A percentile compares a stretch with the other conserved stretches of the same genome.
phyloP scores from a whole-genome alignment of 2,797 vertebrate species.

The Sparidentex hasta region DNA sequence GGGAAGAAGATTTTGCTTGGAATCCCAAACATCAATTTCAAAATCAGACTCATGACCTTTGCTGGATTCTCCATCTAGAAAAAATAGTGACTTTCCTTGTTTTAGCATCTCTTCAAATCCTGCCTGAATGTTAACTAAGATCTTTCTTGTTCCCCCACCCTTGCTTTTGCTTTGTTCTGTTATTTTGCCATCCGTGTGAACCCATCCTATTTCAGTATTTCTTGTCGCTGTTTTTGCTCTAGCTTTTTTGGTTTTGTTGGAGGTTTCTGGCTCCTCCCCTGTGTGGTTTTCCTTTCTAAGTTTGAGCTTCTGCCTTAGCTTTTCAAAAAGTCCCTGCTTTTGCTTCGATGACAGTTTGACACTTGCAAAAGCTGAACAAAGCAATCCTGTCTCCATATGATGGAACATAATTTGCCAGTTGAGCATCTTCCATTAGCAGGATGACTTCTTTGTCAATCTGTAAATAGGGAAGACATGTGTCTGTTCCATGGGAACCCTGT shows the following conservation, averaged over 20 bases:
- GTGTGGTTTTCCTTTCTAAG: neutral
- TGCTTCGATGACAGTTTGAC: neutral
- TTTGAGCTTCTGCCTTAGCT: neutral
- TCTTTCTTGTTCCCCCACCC: neutral
- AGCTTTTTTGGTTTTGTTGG: neutral
- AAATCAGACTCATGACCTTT: neutral
- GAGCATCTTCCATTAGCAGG: no score
- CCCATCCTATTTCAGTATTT: neutral
- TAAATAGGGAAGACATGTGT: no score
- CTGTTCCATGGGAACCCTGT: no score
- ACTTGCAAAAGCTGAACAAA: neutral
- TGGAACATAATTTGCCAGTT: neutral
- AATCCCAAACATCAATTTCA: slow-evolving; percentile 3
- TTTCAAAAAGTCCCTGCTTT: neutral
- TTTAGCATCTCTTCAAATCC: neutral
- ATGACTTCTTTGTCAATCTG: no score
- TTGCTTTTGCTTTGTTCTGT: neutral
- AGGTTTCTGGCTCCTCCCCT: neutral
- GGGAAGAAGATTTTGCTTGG: neutral
- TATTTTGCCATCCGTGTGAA: neutral
- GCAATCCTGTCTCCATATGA: neutral
- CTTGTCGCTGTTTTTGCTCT: neutral
- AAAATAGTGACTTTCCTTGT: neutral
- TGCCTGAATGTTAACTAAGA: neutral
- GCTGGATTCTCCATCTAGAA: neutral